A percentile compares a stretch with the other conserved stretches of the same genome.
phyloP scores from a whole-genome alignment of 1,140 invertebrate species.

The Ostrea denselamellosa region DNA sequence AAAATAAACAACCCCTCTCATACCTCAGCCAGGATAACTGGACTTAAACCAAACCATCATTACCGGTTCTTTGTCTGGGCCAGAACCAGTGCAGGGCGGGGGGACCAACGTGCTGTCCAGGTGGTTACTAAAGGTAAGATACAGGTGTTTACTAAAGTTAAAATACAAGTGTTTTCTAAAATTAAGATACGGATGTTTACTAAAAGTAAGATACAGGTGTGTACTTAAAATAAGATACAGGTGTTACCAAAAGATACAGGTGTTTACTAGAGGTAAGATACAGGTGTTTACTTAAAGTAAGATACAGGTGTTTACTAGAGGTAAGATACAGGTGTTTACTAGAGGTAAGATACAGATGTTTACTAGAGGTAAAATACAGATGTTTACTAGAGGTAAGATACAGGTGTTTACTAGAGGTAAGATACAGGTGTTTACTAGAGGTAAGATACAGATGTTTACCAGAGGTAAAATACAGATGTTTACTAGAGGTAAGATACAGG shows the following conservation, averaged over 20 bases:
- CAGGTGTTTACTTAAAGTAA: too few species aligned
- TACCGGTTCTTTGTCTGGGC: slow-evolving; percentile 75
- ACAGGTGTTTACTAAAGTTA: neutral
- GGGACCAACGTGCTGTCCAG: slow-evolving; percentile 62
- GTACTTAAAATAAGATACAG: too few species aligned
- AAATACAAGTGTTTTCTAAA: neutral
- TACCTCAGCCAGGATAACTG: slow-evolving; percentile 69
- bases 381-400: neutral
- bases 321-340: neutral
- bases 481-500: slow-evolving; percentile 53
- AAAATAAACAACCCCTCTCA: slow-evolving; percentile 70
- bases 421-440: slow-evolving; percentile 50
- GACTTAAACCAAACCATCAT: slow-evolving; percentile 65
- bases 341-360: neutral
- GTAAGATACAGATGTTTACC: too few species aligned
- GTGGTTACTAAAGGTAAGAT: slow-evolving; percentile 62
- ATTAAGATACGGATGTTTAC: neutral
- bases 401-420: too few species aligned
- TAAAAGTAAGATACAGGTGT: neutral
- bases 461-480: slow-evolving; percentile 52
- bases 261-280: neutral
- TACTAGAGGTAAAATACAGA: neutral
- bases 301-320: neutral
- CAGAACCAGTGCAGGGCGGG: slow-evolving; percentile 66
- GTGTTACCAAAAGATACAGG: neutral